These are phyloP conservation scores for Chalcis sispes DNA, from an alignment of 2,888 invertebrate genomes.

Conservation along the genomic window DNA sequence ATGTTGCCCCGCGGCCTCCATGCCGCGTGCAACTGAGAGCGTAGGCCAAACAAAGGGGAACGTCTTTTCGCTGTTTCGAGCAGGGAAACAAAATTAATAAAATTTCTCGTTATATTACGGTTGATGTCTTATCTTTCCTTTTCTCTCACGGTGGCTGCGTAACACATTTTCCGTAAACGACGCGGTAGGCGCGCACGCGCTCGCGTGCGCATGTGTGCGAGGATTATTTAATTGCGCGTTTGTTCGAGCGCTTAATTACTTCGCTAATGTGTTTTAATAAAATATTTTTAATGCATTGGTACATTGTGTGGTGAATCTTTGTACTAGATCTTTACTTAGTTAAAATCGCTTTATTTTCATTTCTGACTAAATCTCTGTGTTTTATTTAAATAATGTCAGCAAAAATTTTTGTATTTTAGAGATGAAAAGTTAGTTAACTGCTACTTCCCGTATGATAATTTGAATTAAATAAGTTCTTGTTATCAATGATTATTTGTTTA, in stretches of 20 bases:
- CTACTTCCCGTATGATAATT: too few relatives aligned
- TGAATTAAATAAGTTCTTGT: too few relatives aligned
- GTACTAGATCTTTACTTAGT: too few relatives aligned
- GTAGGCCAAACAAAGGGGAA: not conserved
- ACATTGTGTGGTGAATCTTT: slow-evolving; percentile 8
- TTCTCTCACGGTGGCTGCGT: not conserved
- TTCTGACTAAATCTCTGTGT: too few relatives aligned
- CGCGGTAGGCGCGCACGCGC: too few relatives aligned
- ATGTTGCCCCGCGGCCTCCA: slow-evolving; percentile 3
- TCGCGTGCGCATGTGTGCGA: not conserved
- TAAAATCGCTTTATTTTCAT: slow-evolving; percentile 4
- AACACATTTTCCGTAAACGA: not conserved
- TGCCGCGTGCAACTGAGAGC: not conserved
- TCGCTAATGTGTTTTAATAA: slow-evolving; percentile 26
- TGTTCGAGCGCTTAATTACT: slow-evolving; percentile 20
- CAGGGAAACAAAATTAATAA: slow-evolving; percentile 26
- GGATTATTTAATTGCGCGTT: slow-evolving; percentile 35
- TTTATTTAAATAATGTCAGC: too few relatives aligned
- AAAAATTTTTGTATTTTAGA: too few relatives aligned
- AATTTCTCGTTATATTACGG: slow-evolving; percentile 38
- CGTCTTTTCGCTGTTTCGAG: not conserved
- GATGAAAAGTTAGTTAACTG: too few relatives aligned
- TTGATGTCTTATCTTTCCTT: too few relatives aligned
- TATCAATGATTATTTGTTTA: too few relatives aligned
- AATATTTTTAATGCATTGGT: slow-evolving; percentile 20